Base-by-base conservation (phyloP, 2,888 invertebrate genomes). In the Brachycybe producta region DNA sequence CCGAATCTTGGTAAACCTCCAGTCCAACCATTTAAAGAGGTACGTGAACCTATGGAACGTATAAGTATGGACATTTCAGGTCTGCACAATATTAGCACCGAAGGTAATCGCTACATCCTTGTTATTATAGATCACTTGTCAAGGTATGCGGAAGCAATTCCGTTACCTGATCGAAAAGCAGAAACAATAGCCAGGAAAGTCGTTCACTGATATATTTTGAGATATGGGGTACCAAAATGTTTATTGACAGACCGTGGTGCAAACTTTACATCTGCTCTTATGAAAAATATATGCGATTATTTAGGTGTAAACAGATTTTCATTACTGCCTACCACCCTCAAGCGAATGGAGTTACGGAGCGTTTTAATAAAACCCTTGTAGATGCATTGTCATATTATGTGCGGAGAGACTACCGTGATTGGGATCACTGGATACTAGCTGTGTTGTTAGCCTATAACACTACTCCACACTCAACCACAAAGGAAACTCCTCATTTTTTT, bases 101-200 rank as follows among this genome's bases (percentile, higher is more conserved):
- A 24, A 0, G 50, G 52, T 5, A 57, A 60, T 21, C 49, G 54
- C 32, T 59, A 58, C 26, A 53, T 60, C 27, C 19, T 60, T 7
- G 53, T 54, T 3, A 51, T 55, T 5, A 54, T 53, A 11, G 54
- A 56, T 48, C 47, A 55, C 26, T 55, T 59, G 4, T 54, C 57
- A 2, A 54, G 55, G 24, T 62, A 35, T 32, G 49, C 52, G 43
- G 26, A 59, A 56, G 55, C 57, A 38, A 34, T 63, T 24, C 57
- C 64, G 2, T 40, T 65, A 13, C 60, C 60, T 0, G 59, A 64
- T 34, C 60, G 61, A 19, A 58, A 57, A 40, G 58, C 65, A 0
- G 53, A 52, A 8, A 62, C 62, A 0, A 55, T 64, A 7, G 62
- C 64, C 0, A 40, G 49, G n/a, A 55, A 59, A 2, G 41, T 64